Base-by-base conservation (phyloP, 2,113 vertebrate species). In the Tiliqua scincoides region DNA sequence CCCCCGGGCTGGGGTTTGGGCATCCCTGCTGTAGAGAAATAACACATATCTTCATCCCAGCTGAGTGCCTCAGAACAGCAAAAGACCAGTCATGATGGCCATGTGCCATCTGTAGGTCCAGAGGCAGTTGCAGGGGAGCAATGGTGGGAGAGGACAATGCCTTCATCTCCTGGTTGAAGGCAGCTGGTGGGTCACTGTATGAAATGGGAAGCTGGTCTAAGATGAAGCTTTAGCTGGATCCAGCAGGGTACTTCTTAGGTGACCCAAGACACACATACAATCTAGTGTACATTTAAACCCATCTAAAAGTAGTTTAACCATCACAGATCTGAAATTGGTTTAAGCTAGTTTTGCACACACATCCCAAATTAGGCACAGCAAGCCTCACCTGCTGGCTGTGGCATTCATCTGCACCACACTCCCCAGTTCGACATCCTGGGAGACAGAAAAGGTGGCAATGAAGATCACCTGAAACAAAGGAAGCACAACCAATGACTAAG, bases 351-450 rank as follows among this genome's bases (percentile, higher is more conserved):
- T 20, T 25, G 4, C 3, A 20, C 15, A 37, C 73, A 65, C 15
- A 52, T 20, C 17, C 27, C 37, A 54, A 21, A 9, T 52, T 7
- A 86, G 68, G 21, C 30, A 14, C 10, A 12, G 14, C 2, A 14
- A 73, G 30, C n/a, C 59, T 93, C 78, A 96, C 95, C 95, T 96
- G 91, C 85, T 87, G 9, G 85, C 89, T 0, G 10, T 90, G 43
- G 88, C 92, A 25, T 5, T 88, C 79, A 95, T 6, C 4, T 79
- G 89, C 79, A 96, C 27, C 35, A 1, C 63, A 21, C 73, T n/a
- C 61, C 93, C 93, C 32, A 96, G 80, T 10, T 48, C 54, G 15
- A 89, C 93, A 61, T 80, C 85, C 67, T 86, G 78, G 27, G 89
- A 91, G 21, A 96, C 84, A 15, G 93, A 91, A 67, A 96, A 94